These are phyloP conservation scores for Drosophila kurseongensis DNA, from an alignment of 1,140 invertebrate species.

Conservation along the genomic window DNA sequence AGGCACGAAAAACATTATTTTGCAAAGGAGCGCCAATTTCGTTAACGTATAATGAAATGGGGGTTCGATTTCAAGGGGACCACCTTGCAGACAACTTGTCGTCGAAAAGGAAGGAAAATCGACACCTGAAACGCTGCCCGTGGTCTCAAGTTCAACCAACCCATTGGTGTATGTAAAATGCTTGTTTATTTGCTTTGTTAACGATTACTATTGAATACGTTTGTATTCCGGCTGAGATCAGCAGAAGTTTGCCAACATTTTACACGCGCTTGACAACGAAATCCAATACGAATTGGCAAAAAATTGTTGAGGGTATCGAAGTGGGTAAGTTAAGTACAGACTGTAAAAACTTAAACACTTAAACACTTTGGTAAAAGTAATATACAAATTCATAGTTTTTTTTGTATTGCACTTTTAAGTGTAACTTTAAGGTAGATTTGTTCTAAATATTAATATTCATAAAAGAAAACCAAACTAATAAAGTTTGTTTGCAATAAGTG, in stretches of 20 bases:
- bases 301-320: neutral
- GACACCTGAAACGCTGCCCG: slow-evolving; percentile 33
- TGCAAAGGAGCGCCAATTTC: slow-evolving; percentile 1
- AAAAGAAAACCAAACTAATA: too few species aligned
- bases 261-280: slow-evolving; percentile 64
- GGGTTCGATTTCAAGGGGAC: slow-evolving; percentile 16
- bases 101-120: slow-evolving; percentile 57
- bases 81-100: slow-evolving; percentile 60
- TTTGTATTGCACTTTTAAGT: too few species aligned
- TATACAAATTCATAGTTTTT: too few species aligned
- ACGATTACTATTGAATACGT: slow-evolving; percentile 40
- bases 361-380: too few species aligned
- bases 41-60: neutral
- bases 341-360: neutral
- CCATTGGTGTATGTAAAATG: slow-evolving; percentile 44
- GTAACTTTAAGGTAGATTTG: too few species aligned
- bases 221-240: slow-evolving; percentile 30
- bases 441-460: too few species aligned
- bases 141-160: slow-evolving; percentile 26
- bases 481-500: too few species aligned
- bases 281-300: slow-evolving; percentile 37
- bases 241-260: slow-evolving; percentile 43
- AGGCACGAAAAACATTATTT: slow-evolving; percentile 9
- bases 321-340: slow-evolving; percentile 1
- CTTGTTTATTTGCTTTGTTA: slow-evolving; percentile 59